Evolutionary conservation across 2,797 vertebrate genomes (phyloP).

Genomic region (Euphonia xanthogaster): DNA sequence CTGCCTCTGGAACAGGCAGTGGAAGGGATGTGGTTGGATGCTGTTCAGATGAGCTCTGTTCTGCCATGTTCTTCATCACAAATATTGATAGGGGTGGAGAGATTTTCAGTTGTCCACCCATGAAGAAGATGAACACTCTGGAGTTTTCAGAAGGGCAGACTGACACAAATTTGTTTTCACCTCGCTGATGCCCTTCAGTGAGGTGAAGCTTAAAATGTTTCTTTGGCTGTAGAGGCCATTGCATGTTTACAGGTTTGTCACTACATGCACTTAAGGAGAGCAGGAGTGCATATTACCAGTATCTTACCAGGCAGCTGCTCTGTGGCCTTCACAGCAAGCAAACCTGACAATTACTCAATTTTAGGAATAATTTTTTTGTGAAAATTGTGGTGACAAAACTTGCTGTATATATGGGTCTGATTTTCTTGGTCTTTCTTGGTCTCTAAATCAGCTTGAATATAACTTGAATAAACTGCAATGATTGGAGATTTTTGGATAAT

Average conservation of each 20-base stretch:
- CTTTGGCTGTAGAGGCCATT: neutral
- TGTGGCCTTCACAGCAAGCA: neutral
- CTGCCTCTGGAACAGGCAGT: neutral
- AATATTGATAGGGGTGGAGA: neutral
- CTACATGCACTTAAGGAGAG: neutral
- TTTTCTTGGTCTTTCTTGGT: neutral
- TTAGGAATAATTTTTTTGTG: neutral
- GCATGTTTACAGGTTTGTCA: neutral
- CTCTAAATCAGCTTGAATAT: neutral
- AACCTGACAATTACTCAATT: neutral
- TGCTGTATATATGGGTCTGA: neutral
- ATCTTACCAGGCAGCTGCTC: neutral
- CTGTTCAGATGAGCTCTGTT: neutral
- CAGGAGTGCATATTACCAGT: neutral
- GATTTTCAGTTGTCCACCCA: neutral
- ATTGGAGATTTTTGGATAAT: neutral
- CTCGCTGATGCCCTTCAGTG: neutral
- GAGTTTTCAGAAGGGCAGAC: neutral
- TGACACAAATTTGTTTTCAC: neutral
- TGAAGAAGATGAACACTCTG: neutral
- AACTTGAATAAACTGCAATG: neutral
- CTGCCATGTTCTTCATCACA: neutral
- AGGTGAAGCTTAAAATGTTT: neutral
- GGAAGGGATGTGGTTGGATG: neutral
- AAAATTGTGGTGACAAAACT: neutral